These are phyloP conservation scores for Hyperoodon ampullatus DNA, from an alignment of 2,113 vertebrate species.

Conservation along the genomic window DNA sequence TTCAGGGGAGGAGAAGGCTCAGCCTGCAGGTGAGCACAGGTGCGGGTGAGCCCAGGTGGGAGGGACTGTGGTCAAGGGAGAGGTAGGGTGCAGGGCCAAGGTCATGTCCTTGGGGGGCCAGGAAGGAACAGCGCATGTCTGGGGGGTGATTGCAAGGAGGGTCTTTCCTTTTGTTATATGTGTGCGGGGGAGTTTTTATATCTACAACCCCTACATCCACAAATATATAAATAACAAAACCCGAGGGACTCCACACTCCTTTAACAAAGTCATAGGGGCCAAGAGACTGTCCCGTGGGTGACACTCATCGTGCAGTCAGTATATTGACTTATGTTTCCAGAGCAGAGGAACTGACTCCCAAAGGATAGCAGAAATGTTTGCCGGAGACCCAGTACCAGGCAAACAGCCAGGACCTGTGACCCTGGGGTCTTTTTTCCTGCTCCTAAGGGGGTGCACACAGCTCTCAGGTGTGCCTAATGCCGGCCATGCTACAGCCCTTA, in stretches of 20 bases:
- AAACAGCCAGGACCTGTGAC: not conserved
- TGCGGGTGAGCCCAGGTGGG: too few species aligned
- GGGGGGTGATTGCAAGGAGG: not conserved
- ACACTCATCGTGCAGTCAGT: fast-evolving
- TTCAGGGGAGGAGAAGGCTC: too few species aligned
- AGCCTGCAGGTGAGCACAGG: not conserved
- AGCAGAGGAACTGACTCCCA: not conserved
- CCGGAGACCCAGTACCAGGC: not conserved
- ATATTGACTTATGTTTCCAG: not conserved
- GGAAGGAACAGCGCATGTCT: fast-evolving
- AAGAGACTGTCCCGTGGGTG: not conserved
- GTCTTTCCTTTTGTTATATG: not conserved
- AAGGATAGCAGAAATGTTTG: fast-evolving
- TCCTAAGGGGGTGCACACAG: fast-evolving
- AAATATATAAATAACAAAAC: not conserved
- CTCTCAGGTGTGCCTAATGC: fast-evolving
- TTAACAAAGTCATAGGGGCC: fast-evolving
- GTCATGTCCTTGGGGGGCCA: fast-evolving
- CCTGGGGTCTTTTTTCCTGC: fast-evolving
- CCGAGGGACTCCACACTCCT: not conserved
- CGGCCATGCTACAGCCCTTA: fast-evolving
- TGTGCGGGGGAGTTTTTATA: not conserved
- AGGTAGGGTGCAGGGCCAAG: not conserved
- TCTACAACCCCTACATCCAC: fast-evolving
- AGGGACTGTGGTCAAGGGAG: not conserved